These are phyloP conservation scores for Procavia capensis DNA, from an alignment of 2,113 vertebrate genomes.

Conservation along the genomic window DNA sequence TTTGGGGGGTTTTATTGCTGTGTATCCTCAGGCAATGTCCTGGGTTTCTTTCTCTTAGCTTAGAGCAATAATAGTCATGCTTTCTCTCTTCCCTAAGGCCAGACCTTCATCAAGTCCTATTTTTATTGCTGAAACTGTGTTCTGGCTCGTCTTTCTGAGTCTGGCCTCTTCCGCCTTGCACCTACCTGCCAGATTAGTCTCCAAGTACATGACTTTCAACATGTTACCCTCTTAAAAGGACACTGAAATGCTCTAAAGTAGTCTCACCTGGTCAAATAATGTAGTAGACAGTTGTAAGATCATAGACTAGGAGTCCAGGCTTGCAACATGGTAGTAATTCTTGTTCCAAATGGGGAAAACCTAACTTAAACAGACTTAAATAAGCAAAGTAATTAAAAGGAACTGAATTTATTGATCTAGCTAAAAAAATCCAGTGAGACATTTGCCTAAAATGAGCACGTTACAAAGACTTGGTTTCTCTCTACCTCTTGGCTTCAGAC, in stretches of 20 bases:
- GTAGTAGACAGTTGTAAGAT: neutral
- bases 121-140: neutral
- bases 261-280: neutral
- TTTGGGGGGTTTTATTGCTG: neutral
- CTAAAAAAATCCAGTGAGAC: neutral
- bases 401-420: too few species aligned
- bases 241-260: neutral
- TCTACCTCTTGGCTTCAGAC: neutral
- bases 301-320: neutral
- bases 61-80: neutral
- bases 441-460: neutral
- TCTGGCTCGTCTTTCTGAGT: neutral
- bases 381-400: neutral
- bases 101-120: slow-evolving; percentile 9
- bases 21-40: neutral
- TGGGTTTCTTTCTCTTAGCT: slow-evolving; percentile 27
- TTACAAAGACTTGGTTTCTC: neutral
- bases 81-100: slow-evolving; percentile 17
- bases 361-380: neutral
- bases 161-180: neutral
- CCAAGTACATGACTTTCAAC: neutral
- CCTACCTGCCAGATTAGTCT: neutral
- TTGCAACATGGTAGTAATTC: neutral
- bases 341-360: neutral
- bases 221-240: neutral